Evolutionary conservation across 2,888 invertebrate species (phyloP).

Genomic region (Aspidiotus rigidus): DNA sequence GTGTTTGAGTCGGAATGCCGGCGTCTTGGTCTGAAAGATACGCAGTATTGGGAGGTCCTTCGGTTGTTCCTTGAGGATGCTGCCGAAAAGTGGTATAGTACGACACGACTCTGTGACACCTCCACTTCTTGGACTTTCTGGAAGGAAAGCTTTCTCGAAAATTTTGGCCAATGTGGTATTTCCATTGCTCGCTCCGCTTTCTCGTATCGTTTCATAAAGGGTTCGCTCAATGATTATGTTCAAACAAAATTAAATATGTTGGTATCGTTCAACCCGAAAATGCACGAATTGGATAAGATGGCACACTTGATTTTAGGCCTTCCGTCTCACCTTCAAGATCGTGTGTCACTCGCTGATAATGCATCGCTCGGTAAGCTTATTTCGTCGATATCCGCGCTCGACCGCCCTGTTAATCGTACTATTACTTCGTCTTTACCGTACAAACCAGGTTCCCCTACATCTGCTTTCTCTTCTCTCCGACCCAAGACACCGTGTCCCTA

Average conservation of each 20-base stretch:
- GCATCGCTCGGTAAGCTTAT: not conserved
- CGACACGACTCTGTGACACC: not conserved
- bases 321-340: not conserved
- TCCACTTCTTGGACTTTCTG: not conserved
- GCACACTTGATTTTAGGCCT: not conserved
- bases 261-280: not conserved
- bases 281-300: not conserved
- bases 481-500: not conserved
- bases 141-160: not conserved
- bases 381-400: not conserved
- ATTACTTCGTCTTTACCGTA: not conserved
- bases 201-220: not conserved
- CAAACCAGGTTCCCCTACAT: too few species aligned
- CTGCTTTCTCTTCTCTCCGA: not conserved
- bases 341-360: not conserved
- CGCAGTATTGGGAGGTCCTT: not conserved
- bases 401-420: not conserved
- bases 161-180: not conserved
- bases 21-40: not conserved
- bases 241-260: not conserved
- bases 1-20: not conserved
- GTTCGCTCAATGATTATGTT: not conserved
- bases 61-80: not conserved
- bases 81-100: slow-evolving; percentile 8
- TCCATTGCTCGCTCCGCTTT: not conserved